Base-by-base conservation (phyloP, 92 coral and sea anemone species). In the Siderastrea siderea region DNA sequence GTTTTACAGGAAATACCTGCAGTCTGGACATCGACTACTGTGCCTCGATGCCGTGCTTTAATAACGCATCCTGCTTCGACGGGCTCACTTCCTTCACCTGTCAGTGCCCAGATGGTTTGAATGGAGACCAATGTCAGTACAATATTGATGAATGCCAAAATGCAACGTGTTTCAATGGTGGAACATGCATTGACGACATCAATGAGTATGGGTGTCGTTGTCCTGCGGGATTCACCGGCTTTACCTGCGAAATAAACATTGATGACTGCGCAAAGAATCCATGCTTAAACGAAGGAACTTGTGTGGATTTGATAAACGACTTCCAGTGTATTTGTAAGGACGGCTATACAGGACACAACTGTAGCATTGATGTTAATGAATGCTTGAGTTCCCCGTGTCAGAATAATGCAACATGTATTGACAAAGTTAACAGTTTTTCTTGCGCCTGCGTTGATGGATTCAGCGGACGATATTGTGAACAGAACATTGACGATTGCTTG, bases 311-410 rank as follows among this genome's bases (percentile, higher is more conserved):
- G 57, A 68, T 90, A 67, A 92, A 92, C 54, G 98, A 87, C 63
- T 94, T 89, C 61, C 85, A 75, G 38, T 94, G 98, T 54, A 84
- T 78, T 11, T 94, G 98, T 19, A 76, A 84, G 45, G 74, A 59
- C 45, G 98, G 98, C 5, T 94, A 87, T 80, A 75, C 81, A 57
- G 98, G 98, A 14, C 90, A 79, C 50, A 90, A 94, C 63, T 94
- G 98, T 52, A 79, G 89, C 12, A 68, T 84, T 15, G 87, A 92
- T 65, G 38, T 86, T n/a, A 71, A 94, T 53, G 95, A 94, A 44
- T 94, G 98, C 74, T 9, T 48, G 1, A 94, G 95, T 81, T 83
- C 86, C 47, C 95, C 95, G 2, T 94, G 98, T 65, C 74, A 46
- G 50, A 86, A 94, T 63, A 93, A 91, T 68, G 95, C 61, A 0